Percentiles rank a stretch among this genome's conserved stretches.
phyloP scores from a whole-genome alignment of 2,113 vertebrate genomes.

The Dipodomys ordii region DNA sequence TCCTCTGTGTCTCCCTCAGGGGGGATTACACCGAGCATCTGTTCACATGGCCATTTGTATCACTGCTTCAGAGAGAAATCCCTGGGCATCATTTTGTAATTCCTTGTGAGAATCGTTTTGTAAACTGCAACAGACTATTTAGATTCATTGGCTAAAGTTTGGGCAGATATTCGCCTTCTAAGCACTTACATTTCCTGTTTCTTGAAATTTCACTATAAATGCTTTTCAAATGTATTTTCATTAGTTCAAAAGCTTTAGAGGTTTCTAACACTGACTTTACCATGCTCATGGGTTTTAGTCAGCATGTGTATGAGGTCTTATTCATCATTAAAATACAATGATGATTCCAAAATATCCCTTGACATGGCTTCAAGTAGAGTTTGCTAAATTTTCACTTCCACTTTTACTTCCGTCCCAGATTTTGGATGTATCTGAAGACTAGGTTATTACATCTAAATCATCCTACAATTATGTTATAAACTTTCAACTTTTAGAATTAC shows the following conservation, averaged over 20 bases:
- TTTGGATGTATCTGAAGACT: not conserved
- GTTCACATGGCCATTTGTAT: not conserved
- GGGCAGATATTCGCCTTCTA: not conserved
- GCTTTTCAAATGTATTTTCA: not conserved
- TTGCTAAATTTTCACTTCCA: conserved; percentile 6
- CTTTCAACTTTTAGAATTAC: not conserved
- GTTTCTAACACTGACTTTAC: not conserved
- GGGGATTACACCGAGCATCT: not conserved
- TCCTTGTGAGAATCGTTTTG: not conserved
- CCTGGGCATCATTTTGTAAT: not conserved
- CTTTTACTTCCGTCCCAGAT: not conserved
- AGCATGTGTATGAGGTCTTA: not conserved
- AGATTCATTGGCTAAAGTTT: not conserved
- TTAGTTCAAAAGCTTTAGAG: not conserved
- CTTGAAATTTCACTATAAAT: not conserved
- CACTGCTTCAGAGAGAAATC: not conserved
- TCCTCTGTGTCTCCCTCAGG: not conserved
- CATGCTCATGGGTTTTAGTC: not conserved
- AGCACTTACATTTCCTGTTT: not conserved
- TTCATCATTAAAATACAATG: not conserved
- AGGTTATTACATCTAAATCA: not conserved
- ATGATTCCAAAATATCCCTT: not conserved
- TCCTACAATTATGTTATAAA: not conserved
- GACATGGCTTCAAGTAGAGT: not conserved
- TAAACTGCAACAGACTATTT: not conserved